Percentiles rank a stretch among this genome's conserved stretches.
phyloP scores from a whole-genome alignment of 2,113 vertebrate species.

The Salvelinus namaycush region DNA sequence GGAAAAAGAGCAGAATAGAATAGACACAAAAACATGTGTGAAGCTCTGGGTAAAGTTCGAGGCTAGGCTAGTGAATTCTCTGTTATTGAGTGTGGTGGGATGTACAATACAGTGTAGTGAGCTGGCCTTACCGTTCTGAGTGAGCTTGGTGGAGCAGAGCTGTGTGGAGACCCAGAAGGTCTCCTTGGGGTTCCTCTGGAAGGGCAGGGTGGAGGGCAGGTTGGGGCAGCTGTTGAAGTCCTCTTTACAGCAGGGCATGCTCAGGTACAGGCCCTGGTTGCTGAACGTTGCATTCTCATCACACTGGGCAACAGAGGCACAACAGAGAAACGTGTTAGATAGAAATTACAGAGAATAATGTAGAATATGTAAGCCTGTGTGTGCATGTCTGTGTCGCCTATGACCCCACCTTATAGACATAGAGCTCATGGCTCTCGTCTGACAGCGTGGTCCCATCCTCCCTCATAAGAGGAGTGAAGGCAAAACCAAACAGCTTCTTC shows the following conservation, averaged over 20 bases:
- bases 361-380: neutral
- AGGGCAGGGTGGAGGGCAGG: constrained; percentile 90
- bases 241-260: constrained; percentile 93
- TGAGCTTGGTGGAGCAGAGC: constrained; percentile 95
- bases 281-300: constrained; percentile 95
- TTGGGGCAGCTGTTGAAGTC: constrained; percentile 92
- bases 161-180: constrained; percentile 92
- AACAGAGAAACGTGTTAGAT: constrained; percentile 3
- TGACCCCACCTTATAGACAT: constrained; percentile 90
- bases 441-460: constrained; percentile 96
- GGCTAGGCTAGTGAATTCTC: too few species aligned
- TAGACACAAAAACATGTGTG: neutral
- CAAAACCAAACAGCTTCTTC: constrained; percentile 95
- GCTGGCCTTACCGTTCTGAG: constrained; percentile 85
- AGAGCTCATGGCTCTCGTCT: constrained; percentile 92
- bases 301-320: constrained; percentile 71
- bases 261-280: constrained; percentile 93
- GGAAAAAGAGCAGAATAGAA: constrained; percentile 31
- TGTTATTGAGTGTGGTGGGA: neutral
- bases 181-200: constrained; percentile 95
- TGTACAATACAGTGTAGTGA: too few species aligned
- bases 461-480: constrained; percentile 94
- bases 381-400: neutral
- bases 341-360: neutral
- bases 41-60: too few species aligned